Conservation (phyloP, 2,888 invertebrate genomes). For the Himalopsyche anomala region DNA sequence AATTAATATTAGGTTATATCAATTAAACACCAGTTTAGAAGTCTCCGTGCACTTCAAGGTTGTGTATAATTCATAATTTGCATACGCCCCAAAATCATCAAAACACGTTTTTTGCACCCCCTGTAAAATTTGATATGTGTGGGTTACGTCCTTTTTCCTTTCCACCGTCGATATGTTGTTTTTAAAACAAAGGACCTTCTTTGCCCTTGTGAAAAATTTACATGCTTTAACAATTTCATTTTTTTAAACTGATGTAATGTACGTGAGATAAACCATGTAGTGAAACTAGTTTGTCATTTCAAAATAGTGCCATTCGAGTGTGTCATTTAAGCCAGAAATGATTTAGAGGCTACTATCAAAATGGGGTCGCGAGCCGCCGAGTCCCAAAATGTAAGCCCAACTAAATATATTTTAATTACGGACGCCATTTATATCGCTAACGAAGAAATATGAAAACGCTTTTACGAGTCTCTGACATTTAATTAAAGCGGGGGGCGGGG, state of each 20-base stretch:
- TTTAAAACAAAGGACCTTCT: background rate
- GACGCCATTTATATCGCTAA: slow-evolving; percentile 29
- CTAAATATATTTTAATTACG: slow-evolving; percentile 34
- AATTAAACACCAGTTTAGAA: no score
- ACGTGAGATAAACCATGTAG: background rate
- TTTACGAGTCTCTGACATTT: slow-evolving; percentile 24
- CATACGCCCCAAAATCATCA: no score
- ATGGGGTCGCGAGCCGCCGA: background rate
- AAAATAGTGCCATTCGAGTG: background rate
- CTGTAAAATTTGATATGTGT: no score
- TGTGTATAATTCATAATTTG: no score
- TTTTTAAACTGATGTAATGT: background rate
- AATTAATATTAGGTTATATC: no score
- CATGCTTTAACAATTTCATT: background rate
- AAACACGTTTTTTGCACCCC: no score
- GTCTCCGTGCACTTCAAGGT: no score
- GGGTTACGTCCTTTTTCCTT: no score
- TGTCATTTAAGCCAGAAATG: slow-evolving; percentile 16
- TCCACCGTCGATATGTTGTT: no score
- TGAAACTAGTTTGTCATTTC: background rate
- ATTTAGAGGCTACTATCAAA: background rate
- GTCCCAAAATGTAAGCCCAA: background rate
- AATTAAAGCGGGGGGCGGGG: background rate
- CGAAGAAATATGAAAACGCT: slow-evolving; percentile 31
- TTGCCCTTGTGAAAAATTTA: background rate